Base-by-base conservation (phyloP, 2,113 vertebrate genomes). In the Odontophorus gujanensis region DNA sequence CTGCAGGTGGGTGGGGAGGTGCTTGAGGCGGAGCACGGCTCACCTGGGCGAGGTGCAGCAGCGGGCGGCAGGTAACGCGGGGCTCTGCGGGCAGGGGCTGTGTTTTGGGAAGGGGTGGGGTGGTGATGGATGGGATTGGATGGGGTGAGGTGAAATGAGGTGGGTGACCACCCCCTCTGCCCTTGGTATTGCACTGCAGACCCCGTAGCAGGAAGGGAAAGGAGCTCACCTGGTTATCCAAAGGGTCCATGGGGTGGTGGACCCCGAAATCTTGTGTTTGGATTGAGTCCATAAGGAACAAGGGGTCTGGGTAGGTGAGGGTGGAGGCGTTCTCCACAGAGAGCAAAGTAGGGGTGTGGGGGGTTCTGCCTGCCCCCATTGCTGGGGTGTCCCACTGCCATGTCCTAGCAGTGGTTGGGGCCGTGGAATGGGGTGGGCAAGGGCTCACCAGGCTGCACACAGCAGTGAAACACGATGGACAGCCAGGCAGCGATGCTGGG, bases 381-480 rank as follows among this genome's bases (percentile, higher is more conserved):
- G 51, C 7, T 0, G 0, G 4, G 10, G 25, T n/a, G 47, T 36
- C 28, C 40, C 59, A 32, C 5, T 0, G 0, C 5, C 15, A 32
- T 21, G 40, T 72, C 19, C 42, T 4, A 0, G 5, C 0, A 0
- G 17, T 3, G 0, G 0, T 57, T 14, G 55, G 40, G 24, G 15
- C 59, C 9, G 4, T 38, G 6, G 59, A 16, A 50, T 0, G 9
- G 43, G 45, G 43, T 30, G 40, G 32, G 1, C 1, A 30, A 25
- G 42, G 13, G 3, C 11, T 63, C 6, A 30, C 13, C 38, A 16
- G 47, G n/a, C 62, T 19, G 65, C n/a, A 30, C 57, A 50, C 1
- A 1, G 14, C 4, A 2, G 57, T 34, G 62, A 61, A 38, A 55
- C 9, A 1, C 0, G 0, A 30, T 2, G 34, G 67, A 47, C 2